Base-by-base conservation (phyloP, 2,113 vertebrate species). In the Centrocercus urophasianus region DNA sequence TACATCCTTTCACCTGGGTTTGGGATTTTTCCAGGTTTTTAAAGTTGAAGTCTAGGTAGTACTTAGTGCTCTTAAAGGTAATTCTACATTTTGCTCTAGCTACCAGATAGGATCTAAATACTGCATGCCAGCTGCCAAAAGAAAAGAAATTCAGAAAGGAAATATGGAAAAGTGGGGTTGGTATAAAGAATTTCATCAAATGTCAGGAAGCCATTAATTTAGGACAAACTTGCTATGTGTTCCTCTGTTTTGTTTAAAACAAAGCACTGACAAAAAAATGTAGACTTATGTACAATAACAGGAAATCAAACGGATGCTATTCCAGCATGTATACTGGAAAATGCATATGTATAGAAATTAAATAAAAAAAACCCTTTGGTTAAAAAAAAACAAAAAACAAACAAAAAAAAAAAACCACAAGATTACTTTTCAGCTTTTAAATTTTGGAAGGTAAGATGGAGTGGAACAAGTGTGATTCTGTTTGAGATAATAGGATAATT, bases 271-370 rank as follows among this genome's bases (percentile, higher is more conserved):
- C 27, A 48, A 59, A 89, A 54, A 54, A 76, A 76, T 8, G 38
- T 60, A 77, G 64, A 65, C 71, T 59, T 72, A 54, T 88, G 90
- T 93, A 86, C 67, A 86, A 48, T 77, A 90, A 75, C 59, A 91
- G 59, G 90, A 95, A 96, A 82, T 76, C 69, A 92, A 94, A 91
- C 12, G 36, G 72, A 77, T 60, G 70, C 48, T 94, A 30, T 36
- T 93, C 89, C 83, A 91, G 69, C 34, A 59, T 45, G 28, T 79
- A 42, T 13, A 61, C 61, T 88, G 40, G 38, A 70, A 95, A 93
- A 69, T 6, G 25, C 83, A 16, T 75, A 74, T 19, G 43, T 50
- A 69, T 14, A 78, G 48, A 74, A 65, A 87, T 50, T 43, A 86
- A 82, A 89, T 40, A 30, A 86, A 88, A 88, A 85, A 93, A 94